Evolutionary conservation across 1,140 invertebrate species (phyloP), one percentile per base, ranked within the genome.

Genomic region (Bombus soroeensis): DNA sequence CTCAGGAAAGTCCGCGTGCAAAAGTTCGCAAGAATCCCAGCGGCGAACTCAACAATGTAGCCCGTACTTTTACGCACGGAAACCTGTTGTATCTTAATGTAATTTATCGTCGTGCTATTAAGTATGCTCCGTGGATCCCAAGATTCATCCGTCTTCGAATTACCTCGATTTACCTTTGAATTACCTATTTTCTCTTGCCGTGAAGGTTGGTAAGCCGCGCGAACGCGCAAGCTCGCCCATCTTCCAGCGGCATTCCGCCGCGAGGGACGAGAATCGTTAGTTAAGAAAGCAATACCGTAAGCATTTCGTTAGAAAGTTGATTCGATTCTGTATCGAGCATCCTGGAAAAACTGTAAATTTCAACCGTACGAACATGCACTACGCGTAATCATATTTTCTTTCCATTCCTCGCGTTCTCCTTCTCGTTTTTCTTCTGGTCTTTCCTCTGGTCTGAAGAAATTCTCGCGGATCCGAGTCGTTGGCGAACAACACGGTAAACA

Each of bases 91-190:
- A 83, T 68, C 82, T 68, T 70, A 70, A 68, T 34, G 74, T 70
- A 78, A 83, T 83, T 83, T 83, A 83, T 83, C 43, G 82, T 70
- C 82, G 28, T 47, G 62, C 74, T 47, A 83, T 82, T 47, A 64
- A 82, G 81, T 37, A 82, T 75, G 81, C 81, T 28, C 81, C 57
- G 81, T 37, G 82, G 47, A 74, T 78, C 47, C 62, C 28, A 39
- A 47, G 43, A 78, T 83, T 83, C 82, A 78, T 83, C 41, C 70
- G 37, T 71, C 68, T 81, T 72, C 70, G 80, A 73, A 73, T 73
- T 81, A 81, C 80, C 80, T 81, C 70, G 68, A 81, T 81, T 81
- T 81, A 59, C 80, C 70, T 41, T 81, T 53, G 70, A 81, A 72
- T 81, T 81, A 81, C 68, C 68, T 41, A 73, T 73, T 73, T 73